Evolutionary conservation across 2,888 invertebrate genomes (phyloP).

Genomic region (Brachyopa scutellaris): DNA sequence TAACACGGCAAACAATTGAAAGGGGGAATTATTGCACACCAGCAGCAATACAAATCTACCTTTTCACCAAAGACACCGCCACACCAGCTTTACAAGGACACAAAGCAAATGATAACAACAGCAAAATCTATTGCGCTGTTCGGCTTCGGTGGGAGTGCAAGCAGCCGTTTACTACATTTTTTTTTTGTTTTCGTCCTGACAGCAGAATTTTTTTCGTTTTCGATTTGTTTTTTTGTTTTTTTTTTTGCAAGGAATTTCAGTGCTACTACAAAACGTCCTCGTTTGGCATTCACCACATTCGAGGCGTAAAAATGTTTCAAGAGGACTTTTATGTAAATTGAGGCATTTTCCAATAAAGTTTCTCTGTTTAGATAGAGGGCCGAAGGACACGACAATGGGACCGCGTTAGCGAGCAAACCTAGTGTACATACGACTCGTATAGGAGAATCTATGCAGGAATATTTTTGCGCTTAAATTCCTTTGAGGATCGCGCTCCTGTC

Average conservation of each 20-base stretch:
- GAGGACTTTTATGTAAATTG: conserved; percentile 70
- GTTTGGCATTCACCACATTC: conserved; percentile 60
- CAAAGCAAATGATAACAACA: conserved; percentile 57
- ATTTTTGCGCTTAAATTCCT: conserved; percentile 57
- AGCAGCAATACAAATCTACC: conserved; percentile 49
- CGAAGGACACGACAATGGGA: conserved; percentile 35
- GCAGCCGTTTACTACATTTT: conserved; percentile 45
- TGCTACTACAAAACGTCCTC: conserved; percentile 39
- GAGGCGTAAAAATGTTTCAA: conserved; percentile 49
- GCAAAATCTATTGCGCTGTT: conserved; percentile 36
- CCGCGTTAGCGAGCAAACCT: conserved; percentile 8
- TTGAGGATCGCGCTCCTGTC: conserved; percentile 32
- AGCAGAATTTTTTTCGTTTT: conserved; percentile 22
- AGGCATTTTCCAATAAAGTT: conserved; percentile 71
- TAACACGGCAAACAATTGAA: conserved; percentile 64
- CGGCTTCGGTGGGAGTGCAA: conserved; percentile 42
- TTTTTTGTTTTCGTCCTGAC: conserved; percentile 4
- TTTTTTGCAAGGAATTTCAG: conserved; percentile 44
- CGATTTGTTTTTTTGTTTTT: too few relatives aligned
- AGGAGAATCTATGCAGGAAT: conserved; percentile 26
- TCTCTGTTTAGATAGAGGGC: conserved; percentile 43
- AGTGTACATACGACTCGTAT: too few relatives aligned
- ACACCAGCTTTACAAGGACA: conserved; percentile 2
- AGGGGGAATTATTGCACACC: conserved; percentile 58
- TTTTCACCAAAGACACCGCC: conserved; percentile 29